phyloP scores from a whole-genome alignment of 2,113 vertebrate species.

The Otolemur garnettii region DNA sequence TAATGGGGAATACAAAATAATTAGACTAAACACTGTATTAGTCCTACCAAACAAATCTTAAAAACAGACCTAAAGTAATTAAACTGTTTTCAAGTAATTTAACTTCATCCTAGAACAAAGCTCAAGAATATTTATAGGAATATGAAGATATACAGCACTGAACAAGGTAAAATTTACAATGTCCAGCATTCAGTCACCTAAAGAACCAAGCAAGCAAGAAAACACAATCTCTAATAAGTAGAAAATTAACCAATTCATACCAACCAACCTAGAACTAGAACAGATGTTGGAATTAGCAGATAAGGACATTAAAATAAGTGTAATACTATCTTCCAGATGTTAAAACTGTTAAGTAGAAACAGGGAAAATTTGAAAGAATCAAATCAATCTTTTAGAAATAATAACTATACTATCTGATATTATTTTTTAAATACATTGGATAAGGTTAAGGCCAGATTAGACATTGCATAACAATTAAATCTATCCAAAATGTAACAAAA shows the following conservation, averaged over 20 bases:
- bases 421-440: not conserved
- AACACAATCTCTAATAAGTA: not conserved
- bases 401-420: not conserved
- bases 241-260: not conserved
- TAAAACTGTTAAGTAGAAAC: not conserved
- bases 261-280: not conserved
- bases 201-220: not conserved
- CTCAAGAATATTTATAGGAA: not conserved
- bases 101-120: not conserved
- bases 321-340: not conserved
- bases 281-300: not conserved
- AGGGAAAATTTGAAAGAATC: not conserved
- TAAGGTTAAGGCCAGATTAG: not conserved
- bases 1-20: not conserved
- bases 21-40: not conserved
- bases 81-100: not conserved
- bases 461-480: not conserved
- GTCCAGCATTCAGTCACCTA: not conserved
- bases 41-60: not conserved
- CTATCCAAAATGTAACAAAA: not conserved
- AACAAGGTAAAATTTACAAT: constrained; percentile 1
- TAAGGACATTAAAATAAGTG: not conserved
- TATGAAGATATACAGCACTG: not conserved
- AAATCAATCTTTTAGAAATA: not conserved
- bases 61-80: not conserved